These are phyloP conservation scores for Hylaeus anthracinus DNA, from an alignment of 1,140 invertebrate genomes.

Conservation along the genomic window DNA sequence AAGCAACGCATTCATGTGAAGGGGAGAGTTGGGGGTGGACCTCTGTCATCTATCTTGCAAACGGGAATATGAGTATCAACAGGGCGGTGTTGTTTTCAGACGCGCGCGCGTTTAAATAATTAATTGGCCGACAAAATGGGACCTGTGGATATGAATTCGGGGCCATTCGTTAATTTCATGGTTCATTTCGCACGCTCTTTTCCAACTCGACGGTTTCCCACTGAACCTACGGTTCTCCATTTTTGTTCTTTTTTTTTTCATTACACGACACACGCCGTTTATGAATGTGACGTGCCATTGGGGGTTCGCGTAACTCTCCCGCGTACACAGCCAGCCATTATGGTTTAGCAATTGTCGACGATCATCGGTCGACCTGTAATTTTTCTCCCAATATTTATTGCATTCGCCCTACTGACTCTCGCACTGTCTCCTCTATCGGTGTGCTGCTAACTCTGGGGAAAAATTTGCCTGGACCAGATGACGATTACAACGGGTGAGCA, in stretches of 20 bases:
- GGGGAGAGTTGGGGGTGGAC: not conserved
- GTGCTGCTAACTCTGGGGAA: too few relatives aligned
- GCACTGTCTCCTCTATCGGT: not conserved
- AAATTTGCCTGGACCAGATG: too few relatives aligned
- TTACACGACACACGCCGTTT: slow-evolving; percentile 55
- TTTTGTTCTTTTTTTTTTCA: slow-evolving; percentile 51
- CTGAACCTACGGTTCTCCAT: not conserved
- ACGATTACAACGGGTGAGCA: too few relatives aligned
- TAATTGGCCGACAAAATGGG: slow-evolving; percentile 65
- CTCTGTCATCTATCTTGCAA: slow-evolving; percentile 58
- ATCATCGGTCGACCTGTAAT: slow-evolving; percentile 44
- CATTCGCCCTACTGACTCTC: not conserved
- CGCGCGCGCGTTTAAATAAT: slow-evolving; percentile 63
- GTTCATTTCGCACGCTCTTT: slow-evolving; percentile 66
- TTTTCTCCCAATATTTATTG: slow-evolving; percentile 33
- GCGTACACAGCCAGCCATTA: slow-evolving; percentile 32
- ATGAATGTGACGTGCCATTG: slow-evolving; percentile 58
- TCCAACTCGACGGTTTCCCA: slow-evolving; percentile 11
- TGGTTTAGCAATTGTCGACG: slow-evolving; percentile 56
- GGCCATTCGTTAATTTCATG: slow-evolving; percentile 71
- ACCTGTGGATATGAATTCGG: slow-evolving; percentile 61
- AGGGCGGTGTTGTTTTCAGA: slow-evolving; percentile 55
- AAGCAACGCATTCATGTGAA: not conserved
- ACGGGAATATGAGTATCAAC: slow-evolving; percentile 65
- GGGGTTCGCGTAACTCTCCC: slow-evolving; percentile 48